Evolutionary conservation across 2,113 vertebrate genomes (phyloP).

Genomic region (Hippocampus guttulatus): DNA sequence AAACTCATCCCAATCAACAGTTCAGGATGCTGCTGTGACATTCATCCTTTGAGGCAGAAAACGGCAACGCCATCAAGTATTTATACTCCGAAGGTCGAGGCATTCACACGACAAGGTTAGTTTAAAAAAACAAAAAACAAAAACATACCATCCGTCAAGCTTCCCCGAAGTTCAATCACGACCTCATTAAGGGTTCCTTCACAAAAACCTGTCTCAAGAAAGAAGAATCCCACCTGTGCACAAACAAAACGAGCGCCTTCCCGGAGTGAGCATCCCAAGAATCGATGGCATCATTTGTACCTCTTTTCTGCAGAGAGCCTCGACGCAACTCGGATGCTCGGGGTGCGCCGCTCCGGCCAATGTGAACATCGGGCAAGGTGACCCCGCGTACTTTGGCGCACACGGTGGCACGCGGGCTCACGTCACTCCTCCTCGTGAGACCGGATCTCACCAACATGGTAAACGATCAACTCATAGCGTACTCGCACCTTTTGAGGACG

Average conservation of each 20-base stretch:
- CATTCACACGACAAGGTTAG: background rate
- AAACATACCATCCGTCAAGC: background rate
- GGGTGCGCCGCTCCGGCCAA: background rate
- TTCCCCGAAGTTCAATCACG: background rate
- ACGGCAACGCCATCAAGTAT: background rate
- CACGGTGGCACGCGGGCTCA: background rate
- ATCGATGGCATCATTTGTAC: background rate
- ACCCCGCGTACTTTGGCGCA: background rate
- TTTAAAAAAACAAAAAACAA: background rate
- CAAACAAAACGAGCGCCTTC: background rate
- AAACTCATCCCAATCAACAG: background rate
- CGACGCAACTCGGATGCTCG: background rate
- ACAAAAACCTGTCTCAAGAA: background rate
- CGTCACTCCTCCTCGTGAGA: conserved; percentile 5
- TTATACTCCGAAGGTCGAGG: background rate
- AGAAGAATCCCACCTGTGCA: background rate
- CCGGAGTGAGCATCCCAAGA: background rate
- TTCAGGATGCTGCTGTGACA: background rate
- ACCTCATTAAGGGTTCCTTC: background rate
- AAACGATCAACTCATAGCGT: conserved; percentile 21
- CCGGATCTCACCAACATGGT: conserved; percentile 33
- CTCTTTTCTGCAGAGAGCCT: conserved; percentile 10
- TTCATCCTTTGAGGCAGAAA: background rate
- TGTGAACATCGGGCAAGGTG: background rate
- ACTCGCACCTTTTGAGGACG: conserved; percentile 9